phyloP scores from a whole-genome alignment of 2,797 vertebrate species.

The Oceanodroma leucorhoa region DNA sequence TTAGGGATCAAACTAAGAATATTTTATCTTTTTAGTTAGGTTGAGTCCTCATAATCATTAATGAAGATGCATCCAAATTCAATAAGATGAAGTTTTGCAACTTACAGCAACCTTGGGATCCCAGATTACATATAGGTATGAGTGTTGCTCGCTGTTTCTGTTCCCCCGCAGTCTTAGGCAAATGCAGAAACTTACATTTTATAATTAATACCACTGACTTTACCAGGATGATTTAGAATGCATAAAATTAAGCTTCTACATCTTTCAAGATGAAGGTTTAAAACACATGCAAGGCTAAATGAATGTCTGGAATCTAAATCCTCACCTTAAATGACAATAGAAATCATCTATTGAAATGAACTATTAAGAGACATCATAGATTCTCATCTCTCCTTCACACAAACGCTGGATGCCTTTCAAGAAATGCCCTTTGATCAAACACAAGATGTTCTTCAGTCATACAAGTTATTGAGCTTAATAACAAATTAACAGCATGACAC shows the following conservation, averaged over 20 bases:
- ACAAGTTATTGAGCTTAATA: background rate
- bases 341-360: background rate
- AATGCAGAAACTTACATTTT: background rate
- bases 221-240: background rate
- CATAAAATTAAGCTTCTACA: background rate
- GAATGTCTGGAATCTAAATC: background rate
- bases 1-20: background rate
- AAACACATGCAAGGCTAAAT: background rate
- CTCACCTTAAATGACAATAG: background rate
- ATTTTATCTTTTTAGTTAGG: background rate
- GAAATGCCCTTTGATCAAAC: constrained; percentile 30
- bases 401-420: constrained; percentile 27
- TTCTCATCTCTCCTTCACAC: constrained; percentile 11
- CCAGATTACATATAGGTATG: background rate
- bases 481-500: constrained; percentile 1
- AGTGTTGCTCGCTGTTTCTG: background rate
- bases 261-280: background rate
- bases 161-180: background rate
- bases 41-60: background rate
- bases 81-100: background rate
- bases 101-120: background rate
- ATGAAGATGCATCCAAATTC: background rate
- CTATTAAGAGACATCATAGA: background rate
- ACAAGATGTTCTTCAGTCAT: constrained; percentile 6
- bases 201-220: background rate